phyloP scores from a whole-genome alignment of 2,113 vertebrate species.

The Cariama cristata region DNA sequence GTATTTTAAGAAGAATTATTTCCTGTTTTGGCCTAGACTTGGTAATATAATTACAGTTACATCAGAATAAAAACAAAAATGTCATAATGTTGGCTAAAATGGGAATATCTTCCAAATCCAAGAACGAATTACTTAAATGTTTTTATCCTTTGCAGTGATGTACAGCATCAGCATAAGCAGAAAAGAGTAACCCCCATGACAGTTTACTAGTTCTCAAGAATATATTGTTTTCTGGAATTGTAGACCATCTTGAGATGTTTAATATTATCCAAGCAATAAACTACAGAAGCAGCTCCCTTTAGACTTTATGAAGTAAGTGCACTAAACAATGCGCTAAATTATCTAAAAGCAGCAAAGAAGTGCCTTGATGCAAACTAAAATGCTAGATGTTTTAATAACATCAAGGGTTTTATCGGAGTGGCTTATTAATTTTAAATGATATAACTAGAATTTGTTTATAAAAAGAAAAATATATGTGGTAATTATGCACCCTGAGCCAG shows the following conservation, averaged over 20 bases:
- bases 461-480: not conserved
- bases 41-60: constrained; percentile 3
- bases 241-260: not conserved
- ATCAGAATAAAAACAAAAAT: constrained; percentile 40
- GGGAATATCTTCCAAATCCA: not conserved
- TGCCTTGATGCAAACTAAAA: not conserved
- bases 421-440: constrained; percentile 13
- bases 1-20: not conserved
- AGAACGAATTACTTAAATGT: not conserved
- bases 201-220: not conserved
- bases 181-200: not conserved
- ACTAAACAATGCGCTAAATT: not conserved
- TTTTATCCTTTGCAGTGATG: not conserved
- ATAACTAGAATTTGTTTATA: not conserved
- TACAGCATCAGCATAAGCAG: not conserved
- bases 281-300: not conserved
- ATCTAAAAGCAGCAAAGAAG: not conserved
- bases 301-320: not conserved
- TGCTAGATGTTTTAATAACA: not conserved
- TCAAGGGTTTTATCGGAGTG: not conserved
- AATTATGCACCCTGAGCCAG: not conserved
- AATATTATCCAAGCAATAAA: not conserved
- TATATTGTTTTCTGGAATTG: not conserved
- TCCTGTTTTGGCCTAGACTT: constrained; percentile 31
- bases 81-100: not conserved